Percentiles rank a stretch among this genome's conserved stretches.
phyloP scores from a whole-genome alignment of 1,140 invertebrate species.

The Aphelenchoides fujianensis region DNA sequence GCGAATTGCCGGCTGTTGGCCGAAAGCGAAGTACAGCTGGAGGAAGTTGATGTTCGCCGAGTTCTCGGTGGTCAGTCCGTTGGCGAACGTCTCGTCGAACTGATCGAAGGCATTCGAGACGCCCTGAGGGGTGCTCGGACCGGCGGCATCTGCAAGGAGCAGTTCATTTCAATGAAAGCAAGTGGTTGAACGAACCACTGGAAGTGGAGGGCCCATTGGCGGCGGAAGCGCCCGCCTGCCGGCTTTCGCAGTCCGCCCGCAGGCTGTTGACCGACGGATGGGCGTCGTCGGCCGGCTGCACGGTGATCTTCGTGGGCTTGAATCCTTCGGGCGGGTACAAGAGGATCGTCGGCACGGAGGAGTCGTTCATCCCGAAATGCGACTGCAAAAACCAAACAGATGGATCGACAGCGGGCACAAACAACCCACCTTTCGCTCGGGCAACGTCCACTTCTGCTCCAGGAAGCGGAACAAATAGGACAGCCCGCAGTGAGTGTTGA shows the following conservation, averaged over 20 bases:
- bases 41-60: background rate
- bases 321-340: constrained; percentile 19
- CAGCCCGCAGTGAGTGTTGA: background rate
- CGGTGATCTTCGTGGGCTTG: background rate
- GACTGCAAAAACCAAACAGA: constrained; percentile 15
- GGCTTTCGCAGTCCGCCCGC: background rate
- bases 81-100: background rate
- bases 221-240: no score
- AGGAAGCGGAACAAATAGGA: constrained; percentile 9
- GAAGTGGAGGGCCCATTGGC: no score
- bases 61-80: constrained; percentile 4
- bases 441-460: constrained; percentile 16
- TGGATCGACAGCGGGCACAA: background rate
- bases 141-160: background rate
- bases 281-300: background rate
- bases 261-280: constrained; percentile 14
- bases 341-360: background rate
- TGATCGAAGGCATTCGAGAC: background rate
- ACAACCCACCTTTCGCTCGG: constrained; percentile 8
- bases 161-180: no score
- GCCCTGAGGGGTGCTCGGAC: background rate
- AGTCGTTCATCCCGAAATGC: background rate
- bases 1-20: background rate
- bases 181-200: no score
- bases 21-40: constrained; percentile 2